Evolutionary conservation across 2,888 invertebrate genomes (phyloP).

Genomic region (Ditula angustiorana): DNA sequence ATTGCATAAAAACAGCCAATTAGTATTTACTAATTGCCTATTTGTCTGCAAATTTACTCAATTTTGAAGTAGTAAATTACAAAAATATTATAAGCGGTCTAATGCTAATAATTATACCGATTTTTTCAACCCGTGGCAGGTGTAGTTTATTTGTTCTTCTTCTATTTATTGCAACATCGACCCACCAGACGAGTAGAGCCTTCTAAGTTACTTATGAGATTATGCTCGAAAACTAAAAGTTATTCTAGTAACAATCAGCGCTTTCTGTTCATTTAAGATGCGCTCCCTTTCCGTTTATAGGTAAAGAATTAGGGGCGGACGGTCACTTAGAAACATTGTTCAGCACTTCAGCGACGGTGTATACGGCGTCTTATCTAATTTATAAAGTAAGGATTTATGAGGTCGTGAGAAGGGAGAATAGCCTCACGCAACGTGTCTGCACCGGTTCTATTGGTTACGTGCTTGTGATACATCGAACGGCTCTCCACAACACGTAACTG

Average conservation of each 20-base stretch:
- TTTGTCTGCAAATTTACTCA: no score
- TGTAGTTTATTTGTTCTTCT: no score
- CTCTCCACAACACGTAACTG: constrained; percentile 64
- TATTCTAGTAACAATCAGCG: no score
- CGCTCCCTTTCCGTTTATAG: not conserved
- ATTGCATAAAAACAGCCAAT: no score
- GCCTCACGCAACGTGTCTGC: constrained; percentile 71
- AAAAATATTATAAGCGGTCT: no score
- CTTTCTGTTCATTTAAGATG: not conserved
- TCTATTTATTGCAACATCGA: no score
- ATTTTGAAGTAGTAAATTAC: no score
- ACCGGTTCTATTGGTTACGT: constrained; percentile 71
- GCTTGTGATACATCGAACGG: constrained; percentile 66
- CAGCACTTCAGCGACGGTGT: constrained; percentile 24
- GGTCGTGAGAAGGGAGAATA: constrained; percentile 65
- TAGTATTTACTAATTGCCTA: no score
- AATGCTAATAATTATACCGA: no score
- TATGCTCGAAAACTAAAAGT: not conserved
- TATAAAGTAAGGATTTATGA: constrained; percentile 75
- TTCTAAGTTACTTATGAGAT: no score
- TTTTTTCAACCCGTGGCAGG: no score
- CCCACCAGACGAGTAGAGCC: no score
- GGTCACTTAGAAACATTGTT: constrained; percentile 35
- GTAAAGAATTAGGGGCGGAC: constrained; percentile 14
- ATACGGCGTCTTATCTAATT: constrained; percentile 68